phyloP scores from a whole-genome alignment of 2,113 vertebrate genomes.

The Cardinalis cardinalis region DNA sequence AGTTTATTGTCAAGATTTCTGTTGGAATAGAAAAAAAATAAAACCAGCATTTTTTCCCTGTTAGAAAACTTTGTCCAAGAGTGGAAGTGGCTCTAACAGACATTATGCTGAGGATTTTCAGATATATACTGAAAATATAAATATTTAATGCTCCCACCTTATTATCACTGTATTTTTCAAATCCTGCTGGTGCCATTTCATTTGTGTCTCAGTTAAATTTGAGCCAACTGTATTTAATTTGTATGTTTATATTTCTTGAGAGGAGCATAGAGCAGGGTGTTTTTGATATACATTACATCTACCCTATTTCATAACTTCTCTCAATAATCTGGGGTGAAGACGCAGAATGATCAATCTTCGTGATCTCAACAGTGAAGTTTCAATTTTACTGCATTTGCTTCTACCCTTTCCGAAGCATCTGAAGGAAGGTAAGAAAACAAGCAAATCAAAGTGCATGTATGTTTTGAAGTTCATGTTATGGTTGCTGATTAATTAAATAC shows the following conservation, averaged over 20 bases:
- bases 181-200: background rate
- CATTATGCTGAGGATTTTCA: background rate
- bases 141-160: background rate
- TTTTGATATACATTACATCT: background rate
- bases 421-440: background rate
- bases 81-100: background rate
- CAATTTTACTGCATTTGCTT: background rate
- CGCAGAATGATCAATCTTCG: background rate
- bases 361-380: background rate
- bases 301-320: background rate
- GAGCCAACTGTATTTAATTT: background rate
- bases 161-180: background rate
- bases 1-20: background rate
- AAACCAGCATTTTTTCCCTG: background rate
- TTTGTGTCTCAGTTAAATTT: background rate
- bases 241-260: background rate
- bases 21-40: background rate
- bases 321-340: background rate
- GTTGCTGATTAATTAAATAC: background rate
- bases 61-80: background rate
- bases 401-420: background rate
- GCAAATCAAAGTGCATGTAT: background rate
- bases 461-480: background rate
- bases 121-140: background rate
- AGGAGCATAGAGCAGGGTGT: background rate